phyloP scores from a whole-genome alignment of 2,797 vertebrate species.

The Lacerta bilineata region DNA sequence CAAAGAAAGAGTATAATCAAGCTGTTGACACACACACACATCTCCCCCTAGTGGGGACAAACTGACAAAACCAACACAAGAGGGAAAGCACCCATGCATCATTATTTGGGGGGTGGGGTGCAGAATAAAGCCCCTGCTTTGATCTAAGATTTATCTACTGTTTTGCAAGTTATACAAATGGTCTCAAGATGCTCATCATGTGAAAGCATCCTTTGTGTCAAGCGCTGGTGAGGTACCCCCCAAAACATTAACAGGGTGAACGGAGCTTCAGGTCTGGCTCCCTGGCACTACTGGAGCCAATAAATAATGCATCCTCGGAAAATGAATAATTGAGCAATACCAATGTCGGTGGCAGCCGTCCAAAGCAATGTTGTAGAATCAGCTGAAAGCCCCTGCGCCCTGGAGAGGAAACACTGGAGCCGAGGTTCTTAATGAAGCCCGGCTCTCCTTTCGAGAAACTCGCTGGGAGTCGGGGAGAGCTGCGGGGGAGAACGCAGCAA shows the following conservation, averaged over 20 bases:
- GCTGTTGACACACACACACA: neutral
- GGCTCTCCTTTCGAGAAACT: constrained; percentile 12
- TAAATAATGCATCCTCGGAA: neutral
- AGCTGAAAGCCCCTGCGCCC: constrained; percentile 19
- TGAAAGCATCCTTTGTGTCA: neutral
- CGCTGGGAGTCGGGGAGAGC: constrained; percentile 4
- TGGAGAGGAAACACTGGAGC: neutral
- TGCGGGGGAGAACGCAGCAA: neutral
- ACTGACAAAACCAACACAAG: neutral
- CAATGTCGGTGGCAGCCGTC: constrained; percentile 30
- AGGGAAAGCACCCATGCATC: neutral
- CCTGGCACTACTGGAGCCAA: neutral
- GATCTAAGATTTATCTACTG: neutral
- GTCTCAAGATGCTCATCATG: neutral
- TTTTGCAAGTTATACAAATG: neutral
- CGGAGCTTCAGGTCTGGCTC: neutral
- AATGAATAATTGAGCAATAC: constrained; percentile 40
- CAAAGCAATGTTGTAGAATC: constrained; percentile 34
- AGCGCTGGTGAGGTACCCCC: neutral
- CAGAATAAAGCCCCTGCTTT: neutral
- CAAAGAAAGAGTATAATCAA: too few relatives aligned
- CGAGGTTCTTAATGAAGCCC: constrained; percentile 8
- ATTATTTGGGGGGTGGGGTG: too few relatives aligned
- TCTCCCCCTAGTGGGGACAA: neutral
- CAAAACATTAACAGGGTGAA: constrained; percentile 1